Base-by-base conservation (phyloP, 2,888 invertebrate species). In the Listrodromus nycthemerus region DNA sequence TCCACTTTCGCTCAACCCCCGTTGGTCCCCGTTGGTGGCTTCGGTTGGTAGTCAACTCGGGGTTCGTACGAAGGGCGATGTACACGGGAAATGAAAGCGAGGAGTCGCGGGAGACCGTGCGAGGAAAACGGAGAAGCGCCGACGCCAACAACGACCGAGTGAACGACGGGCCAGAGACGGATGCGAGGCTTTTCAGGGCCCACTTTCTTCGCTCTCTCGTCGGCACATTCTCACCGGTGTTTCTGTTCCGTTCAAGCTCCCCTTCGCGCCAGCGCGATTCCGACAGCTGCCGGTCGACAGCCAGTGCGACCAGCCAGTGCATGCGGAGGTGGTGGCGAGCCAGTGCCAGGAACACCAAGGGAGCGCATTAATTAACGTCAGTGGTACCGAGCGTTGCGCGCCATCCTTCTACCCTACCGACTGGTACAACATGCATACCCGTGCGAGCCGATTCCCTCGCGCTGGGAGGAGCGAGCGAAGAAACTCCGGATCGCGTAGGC, bases 361-460 rank as follows among this genome's bases (percentile, higher is more conserved):
- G 80, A 83, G 87, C 86, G 88, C 88, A 90, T 90, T 90, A 90
- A 90, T 89, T 89, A 90, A 87, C 87, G 88, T 88, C 88, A 84
- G 82, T 83, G 86, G 85, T 80, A 80, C 58, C 71, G 83, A 84
- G 87, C 83, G 81, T 87, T 84, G 85, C 85, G 85, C 85, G 81
- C 84, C 83, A 83, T 77, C 63, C 70, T 58, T 74, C 75, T 65
- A 75, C 52, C 45, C 13, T 71, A 27, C 24, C 13, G 37, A 55
- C 58, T 2, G 33, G 58, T 50, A 63, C 63, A 63, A 63, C 61
- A 63, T 63, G 48, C 41, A 19, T 63, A 74, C 33, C 63, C 48
- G 41, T 33, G 50, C 30, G 33, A 48, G 63, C 10, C 74, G 45
- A 24, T 63, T 4, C 8, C 33, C 33, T 61, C 63, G 63, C 21